Conservation (phyloP, 2,797 vertebrate species). For the Argentina silus region DNA sequence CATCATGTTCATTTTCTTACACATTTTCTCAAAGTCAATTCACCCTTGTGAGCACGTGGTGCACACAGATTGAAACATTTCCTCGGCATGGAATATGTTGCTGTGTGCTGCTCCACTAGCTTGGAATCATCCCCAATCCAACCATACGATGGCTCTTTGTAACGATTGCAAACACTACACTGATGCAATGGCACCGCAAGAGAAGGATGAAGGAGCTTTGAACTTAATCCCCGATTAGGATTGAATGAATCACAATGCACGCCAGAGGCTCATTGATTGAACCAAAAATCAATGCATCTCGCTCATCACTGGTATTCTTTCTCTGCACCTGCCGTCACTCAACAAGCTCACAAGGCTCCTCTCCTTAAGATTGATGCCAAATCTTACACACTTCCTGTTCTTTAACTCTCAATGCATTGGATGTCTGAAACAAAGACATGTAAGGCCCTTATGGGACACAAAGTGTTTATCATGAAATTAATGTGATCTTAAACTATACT, state of each 20-base stretch:
- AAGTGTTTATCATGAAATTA: background rate
- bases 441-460: no score
- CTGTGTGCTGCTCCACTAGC: background rate
- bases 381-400: background rate
- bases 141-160: background rate
- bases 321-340: background rate
- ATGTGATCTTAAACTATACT: no score
- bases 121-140: background rate
- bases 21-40: background rate
- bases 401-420: no score
- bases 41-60: no score
- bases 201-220: background rate
- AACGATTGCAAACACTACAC: background rate
- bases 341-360: background rate
- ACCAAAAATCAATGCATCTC: background rate
- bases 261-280: background rate
- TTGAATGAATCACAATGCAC: background rate
- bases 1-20: background rate
- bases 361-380: background rate
- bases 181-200: background rate
- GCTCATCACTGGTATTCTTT: background rate
- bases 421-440: no score
- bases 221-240: slow-evolving; percentile 8
- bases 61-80: no score
- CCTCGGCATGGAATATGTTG: no score